These are phyloP conservation scores for Sebastes melanostomus DNA, from an alignment of 2,797 vertebrate genomes.

Conservation along the genomic window DNA sequence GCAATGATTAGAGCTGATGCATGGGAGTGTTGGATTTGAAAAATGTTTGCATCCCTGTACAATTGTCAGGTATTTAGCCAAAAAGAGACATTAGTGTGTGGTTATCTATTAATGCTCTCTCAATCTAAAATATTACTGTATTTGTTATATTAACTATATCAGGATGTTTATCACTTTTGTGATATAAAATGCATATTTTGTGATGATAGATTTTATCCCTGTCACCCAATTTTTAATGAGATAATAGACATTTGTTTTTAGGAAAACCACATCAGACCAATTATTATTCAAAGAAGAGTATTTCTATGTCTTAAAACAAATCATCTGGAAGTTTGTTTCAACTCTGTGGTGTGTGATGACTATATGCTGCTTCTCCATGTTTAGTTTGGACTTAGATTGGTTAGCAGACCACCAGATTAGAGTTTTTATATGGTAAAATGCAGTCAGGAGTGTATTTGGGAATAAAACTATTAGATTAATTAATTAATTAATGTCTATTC, in stretches of 20 bases:
- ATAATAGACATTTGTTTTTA: not conserved
- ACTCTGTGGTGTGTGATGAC: not conserved
- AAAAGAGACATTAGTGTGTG: not conserved
- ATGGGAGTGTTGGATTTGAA: not conserved
- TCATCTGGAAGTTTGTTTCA: not conserved
- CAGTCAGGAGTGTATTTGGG: not conserved
- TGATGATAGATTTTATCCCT: not conserved
- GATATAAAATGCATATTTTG: not conserved
- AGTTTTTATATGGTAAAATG: not conserved
- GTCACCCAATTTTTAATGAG: not conserved
- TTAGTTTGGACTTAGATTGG: not conserved
- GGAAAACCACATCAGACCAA: not conserved
- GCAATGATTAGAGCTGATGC: not conserved
- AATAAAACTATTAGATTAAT: not conserved
- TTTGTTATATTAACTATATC: not conserved
- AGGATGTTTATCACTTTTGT: not conserved
- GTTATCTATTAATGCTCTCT: not conserved
- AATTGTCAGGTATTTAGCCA: not conserved
- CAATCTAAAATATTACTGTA: not conserved
- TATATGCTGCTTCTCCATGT: not conserved
- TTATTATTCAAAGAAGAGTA: not conserved
- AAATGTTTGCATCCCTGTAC: not conserved
- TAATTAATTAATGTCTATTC: not conserved
- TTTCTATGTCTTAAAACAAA: not conserved
- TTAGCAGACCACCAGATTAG: not conserved